Conservation (phyloP, 2,797 vertebrate genomes). For the Hippoglossus hippoglossus region DNA sequence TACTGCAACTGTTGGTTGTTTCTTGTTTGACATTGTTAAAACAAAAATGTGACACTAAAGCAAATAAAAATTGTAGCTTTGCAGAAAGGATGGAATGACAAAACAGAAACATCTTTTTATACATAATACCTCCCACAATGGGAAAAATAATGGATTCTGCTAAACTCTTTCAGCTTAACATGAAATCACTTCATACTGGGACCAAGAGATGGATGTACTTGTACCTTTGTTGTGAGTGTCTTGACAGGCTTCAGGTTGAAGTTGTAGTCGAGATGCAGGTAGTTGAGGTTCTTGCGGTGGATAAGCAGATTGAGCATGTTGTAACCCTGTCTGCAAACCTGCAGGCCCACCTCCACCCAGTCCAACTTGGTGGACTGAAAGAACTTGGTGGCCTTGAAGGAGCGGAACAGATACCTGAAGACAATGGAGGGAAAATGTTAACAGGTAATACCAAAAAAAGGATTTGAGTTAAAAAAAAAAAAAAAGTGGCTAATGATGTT, state of each 20-base stretch:
- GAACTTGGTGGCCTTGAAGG: constrained; percentile 99
- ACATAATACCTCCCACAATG: no score
- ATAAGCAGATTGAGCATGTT: constrained; percentile 99
- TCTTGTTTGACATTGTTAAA: neutral
- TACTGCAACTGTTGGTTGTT: no score
- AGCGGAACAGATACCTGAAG: constrained; percentile 96
- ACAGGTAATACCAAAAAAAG: neutral
- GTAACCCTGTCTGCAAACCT: constrained; percentile 99
- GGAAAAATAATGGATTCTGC: neutral
- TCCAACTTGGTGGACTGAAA: constrained; percentile 99
- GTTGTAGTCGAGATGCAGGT: constrained; percentile 98
- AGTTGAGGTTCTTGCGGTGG: constrained; percentile 99
- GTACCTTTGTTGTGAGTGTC: constrained; percentile 98
- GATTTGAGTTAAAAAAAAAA: rapidly evolving
- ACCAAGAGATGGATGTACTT: neutral
- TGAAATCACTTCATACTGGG: neutral
- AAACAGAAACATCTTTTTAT: no score
- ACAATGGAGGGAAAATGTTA: constrained; percentile 11
- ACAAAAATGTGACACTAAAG: neutral
- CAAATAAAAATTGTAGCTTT: neutral
- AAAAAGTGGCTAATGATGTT: constrained; percentile 3
- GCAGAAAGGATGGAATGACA: neutral
- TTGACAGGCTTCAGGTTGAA: constrained; percentile 99
- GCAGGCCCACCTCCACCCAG: constrained; percentile 98
- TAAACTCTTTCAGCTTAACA: neutral